These are phyloP conservation scores for Hypotaenidia philippensis DNA, from an alignment of 2,797 vertebrate species.

Conservation along the genomic window DNA sequence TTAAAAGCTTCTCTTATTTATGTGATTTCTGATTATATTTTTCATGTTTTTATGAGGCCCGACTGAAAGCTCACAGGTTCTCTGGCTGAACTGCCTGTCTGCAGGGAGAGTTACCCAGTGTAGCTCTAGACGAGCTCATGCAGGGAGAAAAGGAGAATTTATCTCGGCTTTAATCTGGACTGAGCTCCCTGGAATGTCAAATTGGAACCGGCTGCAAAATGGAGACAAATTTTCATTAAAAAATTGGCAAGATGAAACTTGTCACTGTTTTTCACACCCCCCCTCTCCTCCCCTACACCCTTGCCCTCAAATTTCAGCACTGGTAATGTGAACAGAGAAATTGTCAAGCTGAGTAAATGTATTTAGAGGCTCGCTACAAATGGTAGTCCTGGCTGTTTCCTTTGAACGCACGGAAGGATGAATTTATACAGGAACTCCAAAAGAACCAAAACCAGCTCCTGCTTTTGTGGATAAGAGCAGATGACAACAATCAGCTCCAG, in stretches of 20 bases:
- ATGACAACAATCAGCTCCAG: background rate
- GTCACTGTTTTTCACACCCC: background rate
- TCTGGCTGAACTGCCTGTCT: background rate
- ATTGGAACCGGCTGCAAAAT: background rate
- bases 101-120: background rate
- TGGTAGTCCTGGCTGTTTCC: background rate
- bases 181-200: background rate
- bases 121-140: background rate
- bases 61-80: background rate
- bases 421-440: background rate
- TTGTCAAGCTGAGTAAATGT: background rate
- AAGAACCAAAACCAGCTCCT: background rate
- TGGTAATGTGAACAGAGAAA: background rate
- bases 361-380: background rate
- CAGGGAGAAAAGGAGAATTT: background rate
- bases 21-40: background rate
- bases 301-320: background rate
- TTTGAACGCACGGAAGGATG: background rate
- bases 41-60: background rate
- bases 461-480: background rate
- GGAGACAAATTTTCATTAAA: slow-evolving; percentile 14
- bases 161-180: background rate
- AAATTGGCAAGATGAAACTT: slow-evolving; percentile 8
- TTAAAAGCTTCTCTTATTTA: background rate
- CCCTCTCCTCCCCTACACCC: no score